phyloP scores from a whole-genome alignment of 1,140 invertebrate species.

The Phthorimaea operculella region DNA sequence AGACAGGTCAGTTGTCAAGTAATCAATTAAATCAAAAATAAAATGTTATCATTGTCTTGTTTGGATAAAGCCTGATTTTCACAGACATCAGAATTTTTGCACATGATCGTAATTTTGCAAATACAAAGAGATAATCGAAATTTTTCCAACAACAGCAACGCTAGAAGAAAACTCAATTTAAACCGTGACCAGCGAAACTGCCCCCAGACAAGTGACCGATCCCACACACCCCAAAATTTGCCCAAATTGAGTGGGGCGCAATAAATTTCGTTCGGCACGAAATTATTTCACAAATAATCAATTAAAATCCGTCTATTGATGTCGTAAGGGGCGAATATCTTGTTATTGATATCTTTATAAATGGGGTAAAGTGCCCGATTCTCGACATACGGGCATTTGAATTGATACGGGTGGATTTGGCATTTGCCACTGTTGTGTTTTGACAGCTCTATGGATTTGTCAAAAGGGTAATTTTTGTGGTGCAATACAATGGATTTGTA shows the following conservation, averaged over 20 bases:
- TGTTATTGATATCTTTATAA: constrained; percentile 63
- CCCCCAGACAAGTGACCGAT: constrained; percentile 1
- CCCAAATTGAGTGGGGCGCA: constrained; percentile 8
- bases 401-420: constrained; percentile 55
- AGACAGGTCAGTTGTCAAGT: no score
- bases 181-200: not conserved
- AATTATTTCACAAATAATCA: constrained; percentile 61
- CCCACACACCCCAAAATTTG: constrained; percentile 1
- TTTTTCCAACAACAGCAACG: not conserved
- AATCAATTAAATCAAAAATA: no score
- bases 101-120: not conserved
- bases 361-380: constrained; percentile 55
- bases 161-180: not conserved
- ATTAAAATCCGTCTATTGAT: constrained; percentile 49
- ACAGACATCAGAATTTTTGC: not conserved
- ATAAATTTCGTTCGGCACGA: constrained; percentile 32
- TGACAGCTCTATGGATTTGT: constrained; percentile 36
- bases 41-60: no score
- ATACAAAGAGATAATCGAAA: not conserved
- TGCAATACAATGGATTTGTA: not conserved
- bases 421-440: constrained; percentile 17
- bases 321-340: constrained; percentile 34
- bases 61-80: no score
- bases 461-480: not conserved
- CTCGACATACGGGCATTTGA: constrained; percentile 49